Evolutionary conservation across 2,797 vertebrate genomes (phyloP).

Genomic region (Pantherophis vulpinus): DNA sequence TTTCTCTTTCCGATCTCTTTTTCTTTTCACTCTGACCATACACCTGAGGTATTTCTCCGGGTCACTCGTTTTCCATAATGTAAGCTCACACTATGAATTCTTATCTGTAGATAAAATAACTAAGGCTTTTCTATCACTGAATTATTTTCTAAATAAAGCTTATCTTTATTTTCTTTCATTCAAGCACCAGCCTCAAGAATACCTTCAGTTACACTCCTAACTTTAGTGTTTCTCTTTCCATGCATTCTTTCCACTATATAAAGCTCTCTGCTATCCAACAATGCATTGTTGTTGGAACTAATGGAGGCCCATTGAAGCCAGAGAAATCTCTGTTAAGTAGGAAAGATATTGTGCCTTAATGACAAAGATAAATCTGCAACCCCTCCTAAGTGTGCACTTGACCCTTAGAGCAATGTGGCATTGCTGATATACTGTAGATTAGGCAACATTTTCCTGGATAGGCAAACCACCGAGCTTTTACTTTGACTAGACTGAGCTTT

Average conservation of each 20-base stretch:
- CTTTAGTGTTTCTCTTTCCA: neutral
- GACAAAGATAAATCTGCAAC: neutral
- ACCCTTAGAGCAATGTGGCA: neutral
- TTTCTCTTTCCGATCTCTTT: neutral
- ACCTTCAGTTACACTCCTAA: neutral
- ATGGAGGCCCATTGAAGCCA: neutral
- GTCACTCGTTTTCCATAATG: neutral
- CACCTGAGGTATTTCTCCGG: neutral
- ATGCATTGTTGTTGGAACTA: neutral
- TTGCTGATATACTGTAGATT: neutral
- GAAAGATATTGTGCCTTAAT: neutral
- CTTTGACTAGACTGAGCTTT: neutral
- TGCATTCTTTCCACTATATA: neutral
- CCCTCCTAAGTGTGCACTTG: neutral
- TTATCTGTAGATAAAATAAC: neutral
- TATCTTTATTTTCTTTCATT: neutral
- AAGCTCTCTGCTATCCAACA: slow-evolving; percentile 6
- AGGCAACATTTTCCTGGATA: neutral
- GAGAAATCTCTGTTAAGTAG: neutral
- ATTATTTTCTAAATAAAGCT: neutral
- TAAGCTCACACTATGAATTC: neutral
- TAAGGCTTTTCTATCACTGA: neutral
- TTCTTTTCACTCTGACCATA: neutral
- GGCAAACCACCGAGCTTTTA: neutral
- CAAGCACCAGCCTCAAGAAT: neutral